Evolutionary conservation across 2,113 vertebrate genomes (phyloP).

Genomic region (Corythornis vintsioides): DNA sequence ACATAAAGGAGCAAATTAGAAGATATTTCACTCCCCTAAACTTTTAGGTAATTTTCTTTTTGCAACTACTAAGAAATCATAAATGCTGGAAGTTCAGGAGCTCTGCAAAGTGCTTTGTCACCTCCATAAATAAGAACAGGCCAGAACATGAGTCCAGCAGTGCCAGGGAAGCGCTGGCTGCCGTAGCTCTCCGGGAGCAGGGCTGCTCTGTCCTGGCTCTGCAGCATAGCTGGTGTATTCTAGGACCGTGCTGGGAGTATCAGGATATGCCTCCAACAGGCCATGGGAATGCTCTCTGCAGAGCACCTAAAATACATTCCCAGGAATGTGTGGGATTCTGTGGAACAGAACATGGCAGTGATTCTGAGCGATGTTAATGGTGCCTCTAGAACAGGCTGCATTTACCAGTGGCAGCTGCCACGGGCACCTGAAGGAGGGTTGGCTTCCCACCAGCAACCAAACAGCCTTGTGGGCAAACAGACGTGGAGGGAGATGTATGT

Average conservation of each 20-base stretch:
- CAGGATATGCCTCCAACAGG: slow-evolving; percentile 11
- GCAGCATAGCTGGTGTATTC: background rate
- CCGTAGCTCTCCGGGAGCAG: slow-evolving; percentile 38
- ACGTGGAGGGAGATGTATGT: fast-evolving
- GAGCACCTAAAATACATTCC: slow-evolving; percentile 60
- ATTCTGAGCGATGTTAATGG: background rate
- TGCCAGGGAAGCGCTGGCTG: background rate
- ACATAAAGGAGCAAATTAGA: background rate
- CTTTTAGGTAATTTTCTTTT: background rate
- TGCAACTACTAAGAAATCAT: slow-evolving; percentile 33
- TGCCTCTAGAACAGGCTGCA: background rate
- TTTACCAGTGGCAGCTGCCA: background rate
- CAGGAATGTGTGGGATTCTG: slow-evolving; percentile 40
- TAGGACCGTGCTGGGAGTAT: slow-evolving; percentile 20
- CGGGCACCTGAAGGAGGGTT: background rate
- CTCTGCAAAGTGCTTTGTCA: background rate
- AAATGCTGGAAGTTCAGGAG: background rate
- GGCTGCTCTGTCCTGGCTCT: slow-evolving; percentile 2
- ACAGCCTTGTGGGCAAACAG: background rate
- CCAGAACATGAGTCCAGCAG: slow-evolving; percentile 6
- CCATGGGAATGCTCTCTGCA: slow-evolving; percentile 48
- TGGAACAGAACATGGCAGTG: background rate
- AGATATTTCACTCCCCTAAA: slow-evolving; percentile 18
- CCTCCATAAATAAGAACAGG: slow-evolving; percentile 34
- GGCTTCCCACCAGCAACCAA: background rate